Conservation (phyloP, 1,140 invertebrate genomes). For the Diabrotica undecimpunctata region DNA sequence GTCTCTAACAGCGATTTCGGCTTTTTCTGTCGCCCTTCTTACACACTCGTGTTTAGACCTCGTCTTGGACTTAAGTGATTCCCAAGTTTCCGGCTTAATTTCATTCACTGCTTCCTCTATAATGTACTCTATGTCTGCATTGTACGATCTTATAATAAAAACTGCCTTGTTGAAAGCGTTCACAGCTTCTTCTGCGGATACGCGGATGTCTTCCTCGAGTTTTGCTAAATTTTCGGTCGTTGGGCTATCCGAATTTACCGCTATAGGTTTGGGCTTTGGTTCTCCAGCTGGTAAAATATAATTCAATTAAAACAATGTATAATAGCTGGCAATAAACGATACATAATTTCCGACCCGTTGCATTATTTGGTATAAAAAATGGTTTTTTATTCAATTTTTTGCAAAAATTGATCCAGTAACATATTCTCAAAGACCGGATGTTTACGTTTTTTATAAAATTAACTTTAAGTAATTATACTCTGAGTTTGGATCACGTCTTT, state of each 20-base stretch:
- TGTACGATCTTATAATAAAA: slow-evolving; percentile 55
- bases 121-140: slow-evolving; percentile 57
- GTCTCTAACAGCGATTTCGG: slow-evolving; percentile 46
- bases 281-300: slow-evolving; percentile 30
- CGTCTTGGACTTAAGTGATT: slow-evolving; percentile 58
- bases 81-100: slow-evolving; percentile 53
- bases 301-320: not conserved
- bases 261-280: slow-evolving; percentile 27
- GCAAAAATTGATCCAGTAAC: no score
- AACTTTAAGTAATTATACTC: no score
- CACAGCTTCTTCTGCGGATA: slow-evolving; percentile 54
- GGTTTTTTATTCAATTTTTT: no score
- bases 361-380: not conserved
- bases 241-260: slow-evolving; percentile 8
- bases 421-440: no score
- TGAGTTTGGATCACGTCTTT: no score
- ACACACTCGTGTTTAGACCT: slow-evolving; percentile 52
- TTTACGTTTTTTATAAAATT: no score
- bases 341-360: no score
- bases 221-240: slow-evolving; percentile 50
- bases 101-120: slow-evolving; percentile 57
- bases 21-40: slow-evolving; percentile 52
- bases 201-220: slow-evolving; percentile 54
- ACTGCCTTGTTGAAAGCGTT: slow-evolving; percentile 55
- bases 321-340: not conserved